Evolutionary conservation across 1,140 invertebrate genomes (phyloP), one percentile per base, ranked within the genome.

Genomic region (Solenopsis invicta): DNA sequence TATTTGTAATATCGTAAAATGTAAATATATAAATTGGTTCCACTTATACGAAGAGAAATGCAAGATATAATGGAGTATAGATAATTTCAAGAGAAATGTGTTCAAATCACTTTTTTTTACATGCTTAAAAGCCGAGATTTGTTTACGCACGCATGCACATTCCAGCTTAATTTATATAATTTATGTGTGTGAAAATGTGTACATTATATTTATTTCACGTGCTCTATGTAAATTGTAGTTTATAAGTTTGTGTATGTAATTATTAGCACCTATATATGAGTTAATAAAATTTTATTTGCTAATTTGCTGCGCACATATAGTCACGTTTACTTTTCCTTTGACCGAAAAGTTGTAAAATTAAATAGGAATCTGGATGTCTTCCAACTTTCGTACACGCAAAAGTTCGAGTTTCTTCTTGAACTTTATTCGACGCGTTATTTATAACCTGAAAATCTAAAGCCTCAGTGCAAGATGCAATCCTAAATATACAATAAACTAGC

Each of bases 151-250:
- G 37, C 24, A 61, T 10, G 21, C 66, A 80, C 21, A 69, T 81
- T 69, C 50, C 45, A 61, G 48, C 56, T 45, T 76, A 67, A 74
- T 84, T 77, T 74, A 86, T 89, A 76, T 69, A 54, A 80, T 80
- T 80, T 75, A 66, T 59, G 21, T 81, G 34, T 50, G 52, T 66
- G 13, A 78, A 4, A 67, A 45, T 81, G 59, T 77, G 59, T 78
- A 74, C 10, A 41, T 75, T 76, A 59, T 86, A 89, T 89, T 89
- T 89, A 87, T 90, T 89, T 87, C 74, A 89, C 61, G 80, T 56
- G 45, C 41, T 75, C 3, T 62, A 34, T 84, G 61, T 52, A 66
- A 77, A 76, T 85, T 85, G 2, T 85, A 77, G 41, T 16, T 48
- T 29, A 16, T 72, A 82, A 82, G 24, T 72, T 72, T 61, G 18